Conservation (phyloP, 2,113 vertebrate genomes). For the Hirundichthys speculiger region DNA sequence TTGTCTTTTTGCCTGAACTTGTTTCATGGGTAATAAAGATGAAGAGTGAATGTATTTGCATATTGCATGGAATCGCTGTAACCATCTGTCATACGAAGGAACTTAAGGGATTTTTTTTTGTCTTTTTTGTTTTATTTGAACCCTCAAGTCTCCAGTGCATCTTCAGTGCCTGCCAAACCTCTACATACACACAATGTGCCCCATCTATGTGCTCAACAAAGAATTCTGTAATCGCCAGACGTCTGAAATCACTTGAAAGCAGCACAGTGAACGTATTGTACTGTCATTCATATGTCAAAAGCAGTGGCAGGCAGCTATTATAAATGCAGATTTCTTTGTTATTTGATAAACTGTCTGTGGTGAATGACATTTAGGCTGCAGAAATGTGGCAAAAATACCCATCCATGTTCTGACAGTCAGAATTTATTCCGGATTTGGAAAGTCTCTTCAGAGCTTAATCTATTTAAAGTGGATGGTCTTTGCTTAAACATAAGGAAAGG, state of each 20-base stretch:
- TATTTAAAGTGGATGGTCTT: not conserved
- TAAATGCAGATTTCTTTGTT: conserved; percentile 27
- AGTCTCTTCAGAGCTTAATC: not conserved
- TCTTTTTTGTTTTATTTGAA: not conserved
- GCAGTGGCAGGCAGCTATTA: conserved; percentile 18
- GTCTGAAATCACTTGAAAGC: conserved; percentile 45
- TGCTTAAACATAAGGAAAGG: not conserved
- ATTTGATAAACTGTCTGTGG: conserved; percentile 17
- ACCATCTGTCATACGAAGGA: conserved; percentile 22
- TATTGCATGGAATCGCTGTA: conserved; percentile 1
- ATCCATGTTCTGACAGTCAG: not conserved
- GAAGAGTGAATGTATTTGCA: not conserved
- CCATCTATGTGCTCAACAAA: conserved; percentile 16
- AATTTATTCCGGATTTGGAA: conserved; percentile 3
- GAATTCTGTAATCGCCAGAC: conserved; percentile 21
- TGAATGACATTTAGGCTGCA: conserved; percentile 21
- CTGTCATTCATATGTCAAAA: conserved; percentile 13
- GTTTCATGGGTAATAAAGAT: conserved; percentile 37
- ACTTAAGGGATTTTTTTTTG: not conserved
- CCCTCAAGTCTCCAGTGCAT: not conserved
- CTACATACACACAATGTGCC: not conserved
- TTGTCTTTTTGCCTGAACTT: conserved; percentile 16
- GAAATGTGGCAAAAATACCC: conserved; percentile 10
- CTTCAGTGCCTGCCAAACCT: conserved; percentile 13
- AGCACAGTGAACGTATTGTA: conserved; percentile 51